A percentile compares a stretch with the other conserved stretches of the same genome.
phyloP scores from a whole-genome alignment of 92 coral and sea anemone genomes.

The Anthopleura xanthogrammica region DNA sequence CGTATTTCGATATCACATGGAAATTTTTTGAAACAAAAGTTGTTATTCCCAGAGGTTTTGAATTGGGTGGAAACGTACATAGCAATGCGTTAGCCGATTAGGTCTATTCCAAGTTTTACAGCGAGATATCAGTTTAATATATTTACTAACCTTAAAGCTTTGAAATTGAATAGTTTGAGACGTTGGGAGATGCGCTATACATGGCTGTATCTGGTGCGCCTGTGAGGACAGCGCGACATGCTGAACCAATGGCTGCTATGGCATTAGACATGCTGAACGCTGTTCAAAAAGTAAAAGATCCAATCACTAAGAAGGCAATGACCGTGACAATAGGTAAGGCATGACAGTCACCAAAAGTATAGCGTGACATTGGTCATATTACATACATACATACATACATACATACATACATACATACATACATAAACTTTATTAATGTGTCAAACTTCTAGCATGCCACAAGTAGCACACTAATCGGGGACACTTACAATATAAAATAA shows the following conservation, averaged over 20 bases:
- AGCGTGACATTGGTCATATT: too few relatives aligned
- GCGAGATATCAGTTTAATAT: background rate
- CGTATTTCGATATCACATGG: too few relatives aligned
- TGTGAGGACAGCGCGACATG: slow-evolving; percentile 54
- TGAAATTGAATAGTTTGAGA: slow-evolving; percentile 60
- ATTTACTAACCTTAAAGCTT: background rate
- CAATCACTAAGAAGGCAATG: slow-evolving; percentile 57
- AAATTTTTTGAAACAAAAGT: too few relatives aligned
- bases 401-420: too few relatives aligned
- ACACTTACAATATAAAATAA: too few relatives aligned
- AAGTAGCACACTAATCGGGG: too few relatives aligned
- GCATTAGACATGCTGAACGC: slow-evolving; percentile 77
- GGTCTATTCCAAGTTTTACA: background rate
- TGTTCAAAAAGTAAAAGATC: slow-evolving; percentile 57
- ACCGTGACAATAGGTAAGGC: slow-evolving; percentile 68
- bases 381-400: too few relatives aligned
- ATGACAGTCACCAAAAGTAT: background rate
- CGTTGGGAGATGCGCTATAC: slow-evolving; percentile 83
- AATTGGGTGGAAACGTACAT: too few relatives aligned
- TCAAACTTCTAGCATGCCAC: too few relatives aligned
- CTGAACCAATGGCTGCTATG: slow-evolving; percentile 84
- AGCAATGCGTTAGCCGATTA: background rate
- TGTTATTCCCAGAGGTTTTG: too few relatives aligned
- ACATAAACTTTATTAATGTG: too few relatives aligned
- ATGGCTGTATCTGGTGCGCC: slow-evolving; percentile 86